Evolutionary conservation across 1,140 invertebrate genomes (phyloP).

Genomic region (Diprion similis): DNA sequence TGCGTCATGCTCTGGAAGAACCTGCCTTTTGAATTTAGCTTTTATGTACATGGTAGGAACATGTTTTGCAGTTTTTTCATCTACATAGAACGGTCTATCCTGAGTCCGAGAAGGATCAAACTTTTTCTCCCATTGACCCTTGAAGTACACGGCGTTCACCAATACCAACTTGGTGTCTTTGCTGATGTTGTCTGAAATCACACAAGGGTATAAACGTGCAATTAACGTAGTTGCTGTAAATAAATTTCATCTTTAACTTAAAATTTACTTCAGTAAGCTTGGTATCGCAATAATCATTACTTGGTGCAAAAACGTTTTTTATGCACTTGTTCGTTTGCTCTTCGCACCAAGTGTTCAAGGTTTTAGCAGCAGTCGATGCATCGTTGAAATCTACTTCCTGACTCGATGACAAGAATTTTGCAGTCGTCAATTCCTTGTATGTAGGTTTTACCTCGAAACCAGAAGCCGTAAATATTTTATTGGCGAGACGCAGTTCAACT

Average conservation of each 20-base stretch:
- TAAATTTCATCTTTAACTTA: conserved; percentile 36
- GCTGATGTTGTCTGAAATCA: conserved; percentile 57
- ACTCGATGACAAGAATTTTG: conserved; percentile 34
- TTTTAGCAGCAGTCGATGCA: conserved; percentile 38
- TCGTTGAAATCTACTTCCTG: conserved; percentile 52
- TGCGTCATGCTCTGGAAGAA: conserved; percentile 48
- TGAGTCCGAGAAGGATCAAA: conserved; percentile 70
- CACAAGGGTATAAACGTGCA: conserved; percentile 62
- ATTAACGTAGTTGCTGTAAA: conserved; percentile 71
- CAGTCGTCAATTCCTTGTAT: background rate
- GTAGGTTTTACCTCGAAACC: no score
- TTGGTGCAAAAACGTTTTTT: conserved; percentile 57
- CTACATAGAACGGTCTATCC: conserved; percentile 63
- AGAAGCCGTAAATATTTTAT: no score
- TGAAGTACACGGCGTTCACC: conserved; percentile 88
- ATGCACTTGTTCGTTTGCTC: conserved; percentile 66
- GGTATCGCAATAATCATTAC: conserved; percentile 38
- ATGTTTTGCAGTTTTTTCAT: conserved; percentile 39
- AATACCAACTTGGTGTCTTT: conserved; percentile 70
- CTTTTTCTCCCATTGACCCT: conserved; percentile 77
- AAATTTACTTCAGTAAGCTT: conserved; percentile 28
- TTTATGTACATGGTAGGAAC: conserved; percentile 64
- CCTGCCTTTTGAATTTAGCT: conserved; percentile 49
- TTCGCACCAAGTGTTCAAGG: conserved; percentile 66
- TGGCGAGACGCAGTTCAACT: no score